A percentile compares a stretch with the other conserved stretches of the same genome.
phyloP scores from a whole-genome alignment of 2,888 invertebrate genomes.

The Conus canariensis region DNA sequence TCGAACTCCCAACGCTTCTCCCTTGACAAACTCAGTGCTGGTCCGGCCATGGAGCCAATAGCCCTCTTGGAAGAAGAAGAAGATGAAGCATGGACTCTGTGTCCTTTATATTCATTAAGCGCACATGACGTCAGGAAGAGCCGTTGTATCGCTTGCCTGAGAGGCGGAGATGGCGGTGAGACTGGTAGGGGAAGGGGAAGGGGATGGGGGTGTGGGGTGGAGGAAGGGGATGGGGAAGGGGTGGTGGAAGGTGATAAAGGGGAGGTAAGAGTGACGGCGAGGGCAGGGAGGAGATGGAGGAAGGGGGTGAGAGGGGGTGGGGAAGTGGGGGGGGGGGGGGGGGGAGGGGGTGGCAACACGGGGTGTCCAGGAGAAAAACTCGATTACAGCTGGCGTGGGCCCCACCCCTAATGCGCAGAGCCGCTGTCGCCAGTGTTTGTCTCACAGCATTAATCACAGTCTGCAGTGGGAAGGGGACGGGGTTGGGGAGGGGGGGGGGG shows the following conservation, averaged over 20 bases:
- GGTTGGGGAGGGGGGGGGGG: background rate
- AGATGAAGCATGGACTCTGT: background rate
- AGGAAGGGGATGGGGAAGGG: too few species aligned
- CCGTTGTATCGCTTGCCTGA: background rate
- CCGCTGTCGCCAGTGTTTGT: constrained; percentile 28
- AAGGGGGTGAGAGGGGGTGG: too few species aligned
- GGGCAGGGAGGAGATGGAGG: too few species aligned
- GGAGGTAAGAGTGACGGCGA: too few species aligned
- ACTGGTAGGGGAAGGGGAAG: background rate
- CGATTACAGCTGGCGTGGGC: constrained; percentile 25
- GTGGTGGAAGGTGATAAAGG: background rate
- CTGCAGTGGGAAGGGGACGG: background rate
- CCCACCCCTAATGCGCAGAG: constrained; percentile 16
- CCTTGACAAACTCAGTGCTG: too few species aligned
- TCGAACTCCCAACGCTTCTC: too few species aligned
- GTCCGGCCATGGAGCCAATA: too few species aligned
- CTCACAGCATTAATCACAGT: background rate
- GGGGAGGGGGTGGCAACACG: background rate
- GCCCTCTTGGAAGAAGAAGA: too few species aligned
- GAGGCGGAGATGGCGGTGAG: too few species aligned
- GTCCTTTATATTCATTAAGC: constrained; percentile 10
- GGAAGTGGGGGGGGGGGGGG: background rate
- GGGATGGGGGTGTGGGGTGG: too few species aligned
- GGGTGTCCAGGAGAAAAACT: constrained; percentile 1
- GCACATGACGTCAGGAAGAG: background rate